Evolutionary conservation across 2,113 vertebrate genomes (phyloP).

Genomic region (Helogale parvula): DNA sequence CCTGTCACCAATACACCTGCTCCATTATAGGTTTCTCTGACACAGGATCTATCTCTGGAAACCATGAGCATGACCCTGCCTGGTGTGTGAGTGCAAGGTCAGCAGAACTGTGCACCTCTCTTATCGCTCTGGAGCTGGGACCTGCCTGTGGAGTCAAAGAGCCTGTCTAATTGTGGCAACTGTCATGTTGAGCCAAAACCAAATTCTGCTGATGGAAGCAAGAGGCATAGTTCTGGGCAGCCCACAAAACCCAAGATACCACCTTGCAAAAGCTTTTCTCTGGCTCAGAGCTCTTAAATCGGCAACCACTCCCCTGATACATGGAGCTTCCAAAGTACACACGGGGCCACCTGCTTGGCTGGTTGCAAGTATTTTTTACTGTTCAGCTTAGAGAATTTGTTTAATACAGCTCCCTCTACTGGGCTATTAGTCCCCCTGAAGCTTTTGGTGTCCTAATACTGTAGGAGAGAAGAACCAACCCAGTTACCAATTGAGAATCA

Average conservation of each 20-base stretch:
- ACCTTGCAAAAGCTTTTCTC: background rate
- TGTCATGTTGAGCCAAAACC: background rate
- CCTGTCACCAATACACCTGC: background rate
- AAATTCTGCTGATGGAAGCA: conserved; percentile 61
- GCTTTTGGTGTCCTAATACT: background rate
- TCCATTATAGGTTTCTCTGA: background rate
- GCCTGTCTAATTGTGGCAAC: background rate
- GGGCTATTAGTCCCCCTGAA: background rate
- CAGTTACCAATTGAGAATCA: background rate
- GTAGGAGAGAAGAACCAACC: background rate
- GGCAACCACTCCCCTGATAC: background rate
- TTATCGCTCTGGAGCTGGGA: background rate
- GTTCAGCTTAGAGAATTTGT: background rate
- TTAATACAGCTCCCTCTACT: conserved; percentile 56
- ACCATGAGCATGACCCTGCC: background rate
- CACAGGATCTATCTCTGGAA: background rate
- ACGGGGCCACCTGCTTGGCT: background rate
- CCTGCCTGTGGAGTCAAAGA: background rate
- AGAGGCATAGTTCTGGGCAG: background rate
- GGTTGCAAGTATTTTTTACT: background rate
- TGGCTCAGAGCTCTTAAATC: conserved; percentile 30
- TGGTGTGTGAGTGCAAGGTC: background rate
- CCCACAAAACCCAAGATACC: conserved; percentile 33
- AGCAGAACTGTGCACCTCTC: background rate
- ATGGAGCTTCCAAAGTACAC: conserved; percentile 1